Evolutionary conservation across 1,140 invertebrate genomes (phyloP).

Genomic region (Brachionus sp.): DNA sequence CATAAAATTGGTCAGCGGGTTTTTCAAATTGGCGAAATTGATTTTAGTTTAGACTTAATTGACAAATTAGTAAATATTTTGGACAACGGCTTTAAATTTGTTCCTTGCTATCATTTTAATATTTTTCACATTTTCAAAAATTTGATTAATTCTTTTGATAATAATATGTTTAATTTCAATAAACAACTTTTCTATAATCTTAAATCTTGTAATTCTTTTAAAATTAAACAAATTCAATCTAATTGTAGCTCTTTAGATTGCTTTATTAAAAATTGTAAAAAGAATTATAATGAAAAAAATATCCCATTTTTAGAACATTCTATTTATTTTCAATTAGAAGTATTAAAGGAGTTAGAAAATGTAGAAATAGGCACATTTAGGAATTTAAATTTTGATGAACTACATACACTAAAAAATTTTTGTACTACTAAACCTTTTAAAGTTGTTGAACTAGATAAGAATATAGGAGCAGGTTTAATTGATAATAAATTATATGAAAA

Average conservation of each 20-base stretch:
- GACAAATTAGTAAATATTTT: background rate
- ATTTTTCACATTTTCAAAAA: constrained; percentile 24
- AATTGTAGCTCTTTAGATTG: background rate
- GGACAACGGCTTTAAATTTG: constrained; percentile 7
- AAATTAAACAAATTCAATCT: background rate
- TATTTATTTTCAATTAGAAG: constrained; percentile 23
- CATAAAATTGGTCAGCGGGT: background rate
- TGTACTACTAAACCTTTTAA: background rate
- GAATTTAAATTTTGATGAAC: background rate
- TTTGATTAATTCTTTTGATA: background rate
- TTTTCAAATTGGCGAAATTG: background rate
- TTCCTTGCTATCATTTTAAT: constrained; percentile 21
- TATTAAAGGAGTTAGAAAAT: background rate
- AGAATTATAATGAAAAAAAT: background rate
- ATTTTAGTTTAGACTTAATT: background rate
- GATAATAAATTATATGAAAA: constrained; percentile 6
- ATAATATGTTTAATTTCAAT: background rate
- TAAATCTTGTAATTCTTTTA: background rate
- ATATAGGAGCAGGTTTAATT: constrained; percentile 14
- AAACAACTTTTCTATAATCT: background rate
- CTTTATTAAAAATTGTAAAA: constrained; percentile 8
- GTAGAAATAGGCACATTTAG: background rate
- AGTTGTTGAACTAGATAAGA: constrained; percentile 11
- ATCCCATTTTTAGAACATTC: constrained; percentile 10
- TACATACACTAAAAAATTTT: background rate